A percentile compares a stretch with the other conserved stretches of the same genome.
Conservation (phyloP, 2,888 invertebrate genomes). For the Panopea generosa region DNA sequence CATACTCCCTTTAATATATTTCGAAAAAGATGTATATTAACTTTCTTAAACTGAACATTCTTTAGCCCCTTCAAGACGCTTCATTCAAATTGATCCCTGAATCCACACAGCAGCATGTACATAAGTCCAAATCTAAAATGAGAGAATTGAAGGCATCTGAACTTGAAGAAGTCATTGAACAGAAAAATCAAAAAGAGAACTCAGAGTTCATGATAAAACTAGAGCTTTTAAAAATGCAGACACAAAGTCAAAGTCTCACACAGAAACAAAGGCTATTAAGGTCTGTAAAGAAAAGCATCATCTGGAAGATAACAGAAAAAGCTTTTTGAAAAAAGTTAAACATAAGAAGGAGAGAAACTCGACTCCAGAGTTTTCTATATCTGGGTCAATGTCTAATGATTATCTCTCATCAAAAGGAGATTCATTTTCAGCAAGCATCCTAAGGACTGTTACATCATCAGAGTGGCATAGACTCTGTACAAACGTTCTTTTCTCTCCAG, state of each 20-base stretch:
- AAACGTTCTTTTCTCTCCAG: constrained; percentile 35
- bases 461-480: constrained; percentile 45
- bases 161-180: neutral
- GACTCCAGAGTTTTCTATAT: constrained; percentile 1
- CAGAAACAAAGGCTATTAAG: too few species aligned
- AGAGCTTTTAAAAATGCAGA: too few species aligned
- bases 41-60: too few species aligned
- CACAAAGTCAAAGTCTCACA: too few species aligned
- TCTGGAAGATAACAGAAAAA: too few species aligned
- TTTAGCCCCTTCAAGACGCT: constrained; percentile 6
- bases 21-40: too few species aligned
- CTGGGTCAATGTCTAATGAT: constrained; percentile 35
- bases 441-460: constrained; percentile 44
- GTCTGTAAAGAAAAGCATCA: too few species aligned
- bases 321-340: neutral
- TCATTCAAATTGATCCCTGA: constrained; percentile 14
- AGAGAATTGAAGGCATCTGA: neutral
- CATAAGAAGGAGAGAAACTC: neutral
- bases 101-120: neutral
- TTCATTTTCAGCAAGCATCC: constrained; percentile 55
- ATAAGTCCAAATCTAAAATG: constrained; percentile 2
- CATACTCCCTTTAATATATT: too few species aligned
- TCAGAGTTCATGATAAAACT: too few species aligned
- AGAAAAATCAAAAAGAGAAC: too few species aligned
- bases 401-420: constrained; percentile 23